Evolutionary conservation across 2,113 vertebrate species (phyloP).

Genomic region (Bombycilla garrulus): DNA sequence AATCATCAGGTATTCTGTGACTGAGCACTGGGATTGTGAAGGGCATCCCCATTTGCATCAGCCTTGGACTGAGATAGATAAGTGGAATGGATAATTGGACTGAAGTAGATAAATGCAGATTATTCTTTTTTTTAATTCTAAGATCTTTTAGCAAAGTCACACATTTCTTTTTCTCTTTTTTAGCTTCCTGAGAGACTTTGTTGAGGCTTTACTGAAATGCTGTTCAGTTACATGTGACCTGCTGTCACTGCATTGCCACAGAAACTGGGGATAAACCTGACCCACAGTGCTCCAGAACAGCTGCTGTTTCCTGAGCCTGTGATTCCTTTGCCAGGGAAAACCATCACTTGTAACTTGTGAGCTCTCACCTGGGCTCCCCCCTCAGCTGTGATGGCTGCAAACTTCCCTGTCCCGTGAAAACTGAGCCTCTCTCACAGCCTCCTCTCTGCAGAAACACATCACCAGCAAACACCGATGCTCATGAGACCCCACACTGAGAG

Average conservation of each 20-base stretch:
- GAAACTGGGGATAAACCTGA: not conserved
- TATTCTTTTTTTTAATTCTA: not conserved
- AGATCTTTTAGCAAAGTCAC: not conserved
- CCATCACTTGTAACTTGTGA: not conserved
- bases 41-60: not conserved
- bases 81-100: too few species aligned
- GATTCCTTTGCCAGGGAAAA: not conserved
- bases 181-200: not conserved
- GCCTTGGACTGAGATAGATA: not conserved
- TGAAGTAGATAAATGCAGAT: not conserved
- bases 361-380: not conserved
- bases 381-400: not conserved
- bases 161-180: not conserved
- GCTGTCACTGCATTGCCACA: not conserved
- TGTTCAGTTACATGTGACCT: not conserved
- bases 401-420: not conserved
- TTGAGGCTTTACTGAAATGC: not conserved
- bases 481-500: not conserved
- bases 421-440: not conserved
- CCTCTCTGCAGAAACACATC: not conserved
- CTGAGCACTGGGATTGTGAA: not conserved
- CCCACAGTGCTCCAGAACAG: not conserved
- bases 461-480: not conserved
- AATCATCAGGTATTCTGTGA: not conserved
- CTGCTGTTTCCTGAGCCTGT: not conserved